phyloP scores from a whole-genome alignment of 2,113 vertebrate species.

The Pangasianodon gigas region DNA sequence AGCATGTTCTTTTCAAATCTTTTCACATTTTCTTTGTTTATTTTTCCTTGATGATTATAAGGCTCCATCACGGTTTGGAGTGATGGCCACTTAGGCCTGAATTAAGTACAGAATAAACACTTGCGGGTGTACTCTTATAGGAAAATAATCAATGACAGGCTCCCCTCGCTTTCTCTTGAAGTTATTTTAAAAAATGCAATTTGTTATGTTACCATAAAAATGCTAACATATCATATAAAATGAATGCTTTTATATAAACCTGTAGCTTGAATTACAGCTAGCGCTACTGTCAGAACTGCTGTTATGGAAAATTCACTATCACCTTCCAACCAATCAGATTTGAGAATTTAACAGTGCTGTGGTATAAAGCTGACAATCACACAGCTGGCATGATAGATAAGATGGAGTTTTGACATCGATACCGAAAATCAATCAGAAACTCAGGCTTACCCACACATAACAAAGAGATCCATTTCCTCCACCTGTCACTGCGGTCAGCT shows the following conservation, averaged over 20 bases:
- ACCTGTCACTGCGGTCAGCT: conserved; percentile 36
- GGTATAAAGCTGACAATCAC: conserved; percentile 45
- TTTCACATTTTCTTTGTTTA: background rate
- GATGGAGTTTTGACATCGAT: conserved; percentile 50
- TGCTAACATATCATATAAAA: background rate
- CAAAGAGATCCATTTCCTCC: conserved; percentile 46
- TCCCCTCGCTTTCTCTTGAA: background rate
- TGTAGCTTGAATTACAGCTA: background rate
- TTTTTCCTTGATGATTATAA: background rate
- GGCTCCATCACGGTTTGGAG: background rate
- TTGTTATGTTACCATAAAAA: background rate
- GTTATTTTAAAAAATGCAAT: background rate
- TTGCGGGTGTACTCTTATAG: background rate
- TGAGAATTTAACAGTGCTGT: conserved; percentile 8
- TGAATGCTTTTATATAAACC: background rate
- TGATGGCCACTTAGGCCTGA: background rate
- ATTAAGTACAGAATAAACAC: background rate
- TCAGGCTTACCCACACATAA: conserved; percentile 40
- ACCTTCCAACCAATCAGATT: conserved; percentile 28
- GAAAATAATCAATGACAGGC: background rate
- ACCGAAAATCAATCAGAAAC: conserved; percentile 51
- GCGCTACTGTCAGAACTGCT: background rate
- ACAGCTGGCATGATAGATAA: conserved; percentile 35
- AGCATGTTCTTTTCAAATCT: background rate
- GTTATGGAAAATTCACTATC: background rate